phyloP scores from a whole-genome alignment of 2,888 invertebrate genomes.

The Dolomedes plantarius region DNA sequence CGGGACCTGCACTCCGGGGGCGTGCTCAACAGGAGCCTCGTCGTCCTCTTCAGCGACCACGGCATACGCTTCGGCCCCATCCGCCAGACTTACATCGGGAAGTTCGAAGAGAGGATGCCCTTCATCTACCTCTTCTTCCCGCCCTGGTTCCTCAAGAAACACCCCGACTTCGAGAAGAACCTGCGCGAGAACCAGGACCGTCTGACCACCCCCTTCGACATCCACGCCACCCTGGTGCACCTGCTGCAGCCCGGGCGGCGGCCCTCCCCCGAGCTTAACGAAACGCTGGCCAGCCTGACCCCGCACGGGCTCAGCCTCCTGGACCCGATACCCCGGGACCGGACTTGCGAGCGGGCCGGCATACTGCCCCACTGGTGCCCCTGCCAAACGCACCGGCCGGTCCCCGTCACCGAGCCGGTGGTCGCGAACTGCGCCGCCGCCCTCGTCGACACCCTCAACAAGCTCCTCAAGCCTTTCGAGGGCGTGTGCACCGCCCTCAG shows the following conservation, averaged over 20 bases:
- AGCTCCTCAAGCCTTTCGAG: slow-evolving; percentile 35
- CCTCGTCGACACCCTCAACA: slow-evolving; percentile 65
- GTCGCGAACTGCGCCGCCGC: slow-evolving; percentile 62
- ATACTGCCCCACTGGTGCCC: slow-evolving; percentile 77
- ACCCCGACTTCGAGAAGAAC: slow-evolving; percentile 74
- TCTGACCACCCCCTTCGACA: slow-evolving; percentile 77
- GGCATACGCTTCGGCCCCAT: slow-evolving; percentile 92
- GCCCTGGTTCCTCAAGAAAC: slow-evolving; percentile 74
- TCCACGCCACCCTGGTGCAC: slow-evolving; percentile 77
- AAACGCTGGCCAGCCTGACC: slow-evolving; percentile 17
- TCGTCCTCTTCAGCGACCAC: slow-evolving; percentile 89
- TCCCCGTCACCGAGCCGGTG: slow-evolving; percentile 40
- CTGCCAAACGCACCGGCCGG: slow-evolving; percentile 73
- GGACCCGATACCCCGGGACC: slow-evolving; percentile 75
- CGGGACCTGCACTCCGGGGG: slow-evolving; percentile 79
- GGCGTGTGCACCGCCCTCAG: slow-evolving; percentile 41
- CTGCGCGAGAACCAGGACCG: slow-evolving; percentile 75
- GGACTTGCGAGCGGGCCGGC: slow-evolving; percentile 77
- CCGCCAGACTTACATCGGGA: slow-evolving; percentile 83
- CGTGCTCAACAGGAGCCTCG: slow-evolving; percentile 82
- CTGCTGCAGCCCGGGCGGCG: slow-evolving; percentile 72
- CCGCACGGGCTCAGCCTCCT: slow-evolving; percentile 75
- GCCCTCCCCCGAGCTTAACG: slow-evolving; percentile 49
- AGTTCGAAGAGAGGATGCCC: slow-evolving; percentile 77
- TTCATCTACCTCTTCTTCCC: slow-evolving; percentile 77